phyloP scores from a whole-genome alignment of 2,797 vertebrate genomes.

The Remorina albescens region DNA sequence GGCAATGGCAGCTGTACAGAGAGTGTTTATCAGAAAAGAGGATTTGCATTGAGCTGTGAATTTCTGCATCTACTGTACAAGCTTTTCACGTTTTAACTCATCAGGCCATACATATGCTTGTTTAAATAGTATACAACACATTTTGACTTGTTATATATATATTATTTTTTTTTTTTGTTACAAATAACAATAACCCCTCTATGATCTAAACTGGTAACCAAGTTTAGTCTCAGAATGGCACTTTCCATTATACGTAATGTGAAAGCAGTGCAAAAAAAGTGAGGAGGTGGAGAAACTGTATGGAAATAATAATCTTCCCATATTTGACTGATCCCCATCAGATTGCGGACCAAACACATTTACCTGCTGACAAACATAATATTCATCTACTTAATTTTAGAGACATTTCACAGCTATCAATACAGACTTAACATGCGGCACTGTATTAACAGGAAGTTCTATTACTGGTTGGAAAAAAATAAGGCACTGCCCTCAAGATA shows the following conservation, averaged over 20 bases:
- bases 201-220: background rate
- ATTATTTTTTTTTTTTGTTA: no score
- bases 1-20: conserved; percentile 74
- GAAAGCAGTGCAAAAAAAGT: background rate
- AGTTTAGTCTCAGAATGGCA: background rate
- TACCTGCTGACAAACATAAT: background rate
- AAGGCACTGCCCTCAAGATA: background rate
- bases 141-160: background rate
- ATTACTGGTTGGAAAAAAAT: background rate
- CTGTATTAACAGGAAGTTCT: background rate
- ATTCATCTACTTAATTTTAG: background rate
- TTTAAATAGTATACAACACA: background rate
- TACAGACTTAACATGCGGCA: background rate
- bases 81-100: conserved; percentile 13
- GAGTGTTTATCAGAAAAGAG: conserved; percentile 38
- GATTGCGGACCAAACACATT: background rate
- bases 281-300: background rate
- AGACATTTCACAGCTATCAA: background rate
- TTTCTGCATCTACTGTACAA: conserved; percentile 34
- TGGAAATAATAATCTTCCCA: background rate
- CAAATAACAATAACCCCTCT: background rate
- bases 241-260: background rate
- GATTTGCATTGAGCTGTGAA: conserved; percentile 35
- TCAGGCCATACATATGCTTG: background rate
- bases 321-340: background rate